Conservation (phyloP, 2,888 invertebrate genomes). For the Leucophora obtusa region DNA sequence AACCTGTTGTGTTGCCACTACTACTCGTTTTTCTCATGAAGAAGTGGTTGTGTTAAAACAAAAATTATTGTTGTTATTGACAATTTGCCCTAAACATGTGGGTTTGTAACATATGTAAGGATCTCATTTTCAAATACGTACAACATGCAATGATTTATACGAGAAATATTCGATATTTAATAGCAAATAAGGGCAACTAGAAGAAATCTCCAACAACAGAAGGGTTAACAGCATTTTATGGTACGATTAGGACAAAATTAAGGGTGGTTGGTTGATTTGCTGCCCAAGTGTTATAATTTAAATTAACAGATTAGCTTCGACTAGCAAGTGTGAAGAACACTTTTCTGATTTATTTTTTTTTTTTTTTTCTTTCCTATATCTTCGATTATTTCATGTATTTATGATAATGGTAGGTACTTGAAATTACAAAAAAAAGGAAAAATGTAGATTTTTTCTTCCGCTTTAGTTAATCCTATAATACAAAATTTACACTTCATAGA, state of each 20-base stretch:
- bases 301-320: slow-evolving; percentile 56
- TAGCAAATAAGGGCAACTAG: slow-evolving; percentile 27
- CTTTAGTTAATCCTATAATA: slow-evolving; percentile 47
- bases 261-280: slow-evolving; percentile 28
- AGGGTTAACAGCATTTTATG: slow-evolving; percentile 46
- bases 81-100: slow-evolving; percentile 67
- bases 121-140: slow-evolving; percentile 46
- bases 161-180: slow-evolving; percentile 49
- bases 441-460: slow-evolving; percentile 25
- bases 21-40: not conserved
- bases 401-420: slow-evolving; percentile 23
- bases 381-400: not conserved
- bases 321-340: slow-evolving; percentile 48
- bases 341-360: slow-evolving; percentile 52
- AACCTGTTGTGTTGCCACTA: not conserved
- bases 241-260: not conserved
- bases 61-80: slow-evolving; percentile 63
- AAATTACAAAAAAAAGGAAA: not conserved
- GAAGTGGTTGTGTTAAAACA: slow-evolving; percentile 51
- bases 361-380: slow-evolving; percentile 32
- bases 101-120: slow-evolving; percentile 63
- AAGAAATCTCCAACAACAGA: slow-evolving; percentile 12
- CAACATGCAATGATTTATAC: slow-evolving; percentile 51
- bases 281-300: slow-evolving; percentile 58
- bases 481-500: slow-evolving; percentile 44